Base-by-base conservation (phyloP, 1,140 invertebrate species). In the Drosophila repleta region DNA sequence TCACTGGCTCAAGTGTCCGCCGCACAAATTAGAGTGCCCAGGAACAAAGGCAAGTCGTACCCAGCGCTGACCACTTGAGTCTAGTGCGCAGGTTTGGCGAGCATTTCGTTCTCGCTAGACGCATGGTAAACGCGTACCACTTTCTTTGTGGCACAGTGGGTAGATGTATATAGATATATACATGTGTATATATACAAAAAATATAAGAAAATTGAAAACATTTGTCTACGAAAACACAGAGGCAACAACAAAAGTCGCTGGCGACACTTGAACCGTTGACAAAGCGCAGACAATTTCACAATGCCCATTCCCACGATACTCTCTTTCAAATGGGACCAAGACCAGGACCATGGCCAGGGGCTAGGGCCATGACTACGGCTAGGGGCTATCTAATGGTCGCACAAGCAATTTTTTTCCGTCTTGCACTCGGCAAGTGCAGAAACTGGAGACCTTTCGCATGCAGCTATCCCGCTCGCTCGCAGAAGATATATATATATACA, bases 221-320 rank as follows among this genome's bases (percentile, higher is more conserved):
- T 88, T 88, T 88, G 76, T 88, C 83, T 81, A 87, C 74, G 74
- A 72, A 68, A 87, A 81, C 77, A 81, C 57, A 55, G 51, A 55
- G 43, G 58, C 60, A 65, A 62, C 58, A 72, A 63, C 29, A 57
- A 66, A 52, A 61, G 29, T 39, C 58, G 58, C 67, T 80, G 80
- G 82, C 84, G 83, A 88, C 84, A 88, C 83, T 88, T 88, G 83
- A 84, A 79, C 49, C 73, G 49, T 77, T 73, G 71, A 80, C 75
- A 77, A 77, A 72, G 76, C 73, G 65, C 58, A 74, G 74, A 87
- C 49, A 72, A 85, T 87, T 76, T 73, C 67, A 89, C 85, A 90
- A 84, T 85, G 74, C 62, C 65, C 84, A 89, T 89, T 89, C 84
- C 84, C 84, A 89, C 84, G 84, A 89, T 89, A 84, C 79, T 89